These are phyloP conservation scores for Strix occidentalis DNA, from an alignment of 2,797 vertebrate species.

Conservation along the genomic window DNA sequence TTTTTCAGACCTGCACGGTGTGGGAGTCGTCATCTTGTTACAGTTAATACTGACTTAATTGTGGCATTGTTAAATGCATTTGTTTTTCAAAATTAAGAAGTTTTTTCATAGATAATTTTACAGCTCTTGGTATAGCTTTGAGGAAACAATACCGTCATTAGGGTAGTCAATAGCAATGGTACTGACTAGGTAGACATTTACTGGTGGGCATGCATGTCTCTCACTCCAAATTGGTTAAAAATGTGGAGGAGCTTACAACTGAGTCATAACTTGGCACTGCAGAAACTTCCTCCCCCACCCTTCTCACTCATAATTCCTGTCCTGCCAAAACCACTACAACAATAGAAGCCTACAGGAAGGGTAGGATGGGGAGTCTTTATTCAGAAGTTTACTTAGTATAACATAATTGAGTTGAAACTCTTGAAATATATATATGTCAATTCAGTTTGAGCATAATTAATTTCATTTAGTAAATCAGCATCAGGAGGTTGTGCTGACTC, in stretches of 20 bases:
- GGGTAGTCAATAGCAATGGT: not conserved
- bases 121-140: not conserved
- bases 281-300: conserved; percentile 29
- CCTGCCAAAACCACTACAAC: not conserved
- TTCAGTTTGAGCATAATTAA: not conserved
- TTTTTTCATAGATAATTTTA: not conserved
- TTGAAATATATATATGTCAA: not conserved
- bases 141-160: not conserved
- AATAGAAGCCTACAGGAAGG: not conserved
- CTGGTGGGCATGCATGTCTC: conserved; percentile 17
- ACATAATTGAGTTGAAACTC: not conserved
- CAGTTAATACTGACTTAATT: not conserved
- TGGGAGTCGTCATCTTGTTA: not conserved
- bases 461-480: not conserved
- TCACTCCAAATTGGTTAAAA: conserved; percentile 27
- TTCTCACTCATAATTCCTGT: not conserved
- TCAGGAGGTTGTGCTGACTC: not conserved
- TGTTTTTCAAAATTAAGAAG: not conserved
- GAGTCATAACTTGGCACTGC: conserved; percentile 37
- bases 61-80: not conserved
- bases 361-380: not conserved
- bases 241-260: conserved; percentile 31
- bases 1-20: not conserved
- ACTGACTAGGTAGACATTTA: not conserved
- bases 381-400: not conserved